Evolutionary conservation across 2,113 vertebrate genomes (phyloP).

Genomic region (Poeciliopsis turrubarensis): DNA sequence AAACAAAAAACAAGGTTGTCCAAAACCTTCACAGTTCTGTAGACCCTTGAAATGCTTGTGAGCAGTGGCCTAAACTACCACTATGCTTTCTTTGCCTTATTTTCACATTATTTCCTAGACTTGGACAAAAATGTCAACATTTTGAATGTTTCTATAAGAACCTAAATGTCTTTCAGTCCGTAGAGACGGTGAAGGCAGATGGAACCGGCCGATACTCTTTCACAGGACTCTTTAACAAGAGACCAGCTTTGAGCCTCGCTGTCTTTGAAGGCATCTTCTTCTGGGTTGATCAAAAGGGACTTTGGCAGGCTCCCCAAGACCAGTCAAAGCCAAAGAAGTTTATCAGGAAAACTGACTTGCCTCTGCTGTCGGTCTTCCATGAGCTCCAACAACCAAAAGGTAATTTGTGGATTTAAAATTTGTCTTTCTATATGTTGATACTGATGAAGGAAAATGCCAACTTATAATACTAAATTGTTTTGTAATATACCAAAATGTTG

Average conservation of each 20-base stretch:
- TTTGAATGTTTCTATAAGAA: too few relatives aligned
- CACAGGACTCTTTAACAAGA: slow-evolving; percentile 71
- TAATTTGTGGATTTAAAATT: slow-evolving; percentile 27
- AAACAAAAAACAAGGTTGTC: too few relatives aligned
- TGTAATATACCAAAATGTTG: too few relatives aligned
- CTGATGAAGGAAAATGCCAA: too few relatives aligned
- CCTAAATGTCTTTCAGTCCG: slow-evolving; percentile 84
- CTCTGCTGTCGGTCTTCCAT: slow-evolving; percentile 79
- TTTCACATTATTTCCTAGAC: too few relatives aligned
- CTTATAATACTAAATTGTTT: too few relatives aligned
- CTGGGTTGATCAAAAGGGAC: slow-evolving; percentile 81
- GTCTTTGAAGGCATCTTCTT: slow-evolving; percentile 86
- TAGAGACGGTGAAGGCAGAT: slow-evolving; percentile 85
- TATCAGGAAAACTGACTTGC: slow-evolving; percentile 69
- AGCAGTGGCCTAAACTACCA: too few relatives aligned
- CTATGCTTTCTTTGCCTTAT: too few relatives aligned
- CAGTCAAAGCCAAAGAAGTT: slow-evolving; percentile 62
- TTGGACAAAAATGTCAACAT: too few relatives aligned
- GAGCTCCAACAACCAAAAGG: slow-evolving; percentile 82
- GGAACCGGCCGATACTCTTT: slow-evolving; percentile 83
- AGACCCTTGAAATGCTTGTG: too few relatives aligned
- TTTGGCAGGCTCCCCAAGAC: slow-evolving; percentile 71
- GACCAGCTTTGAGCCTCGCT: slow-evolving; percentile 68
- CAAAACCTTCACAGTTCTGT: too few relatives aligned
- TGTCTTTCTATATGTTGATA: neutral